Conservation (phyloP, 2,113 vertebrate genomes). For the Bothrops jararaca region DNA sequence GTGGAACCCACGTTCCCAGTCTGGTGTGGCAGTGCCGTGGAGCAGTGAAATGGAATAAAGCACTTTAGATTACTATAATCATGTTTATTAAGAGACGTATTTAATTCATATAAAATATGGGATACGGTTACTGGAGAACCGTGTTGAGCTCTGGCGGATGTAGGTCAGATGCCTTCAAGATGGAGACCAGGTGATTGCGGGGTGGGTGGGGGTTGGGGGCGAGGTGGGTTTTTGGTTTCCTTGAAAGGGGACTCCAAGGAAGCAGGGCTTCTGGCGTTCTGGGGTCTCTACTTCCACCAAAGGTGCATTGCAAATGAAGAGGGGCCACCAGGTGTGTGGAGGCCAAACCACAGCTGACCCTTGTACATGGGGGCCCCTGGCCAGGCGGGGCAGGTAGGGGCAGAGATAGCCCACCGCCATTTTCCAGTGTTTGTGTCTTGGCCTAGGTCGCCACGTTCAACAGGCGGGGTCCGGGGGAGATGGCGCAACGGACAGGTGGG, state of each 20-base stretch:
- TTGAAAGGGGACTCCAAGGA: not conserved
- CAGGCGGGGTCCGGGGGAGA: not conserved
- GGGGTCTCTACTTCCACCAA: not conserved
- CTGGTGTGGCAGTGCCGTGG: not conserved
- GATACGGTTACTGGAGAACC: not conserved
- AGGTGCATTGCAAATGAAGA: not conserved
- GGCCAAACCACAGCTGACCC: not conserved
- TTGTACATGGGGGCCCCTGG: not conserved
- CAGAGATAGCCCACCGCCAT: not conserved
- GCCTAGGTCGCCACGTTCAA: not conserved
- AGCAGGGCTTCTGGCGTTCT: not conserved
- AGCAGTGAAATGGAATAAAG: not conserved
- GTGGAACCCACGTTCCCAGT: not conserved
- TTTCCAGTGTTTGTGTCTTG: not conserved
- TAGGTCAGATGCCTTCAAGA: not conserved
- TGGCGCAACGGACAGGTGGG: not conserved
- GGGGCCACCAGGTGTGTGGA: not conserved
- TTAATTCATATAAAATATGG: not conserved
- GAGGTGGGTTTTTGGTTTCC: not conserved
- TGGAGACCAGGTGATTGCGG: not conserved
- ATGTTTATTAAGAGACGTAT: not conserved
- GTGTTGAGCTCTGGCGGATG: not conserved
- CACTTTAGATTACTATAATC: not conserved
- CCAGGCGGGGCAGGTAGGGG: not conserved
- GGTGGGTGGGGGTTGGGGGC: not conserved